Evolutionary conservation across 2,888 invertebrate species (phyloP).

Genomic region (Volucella inanis): DNA sequence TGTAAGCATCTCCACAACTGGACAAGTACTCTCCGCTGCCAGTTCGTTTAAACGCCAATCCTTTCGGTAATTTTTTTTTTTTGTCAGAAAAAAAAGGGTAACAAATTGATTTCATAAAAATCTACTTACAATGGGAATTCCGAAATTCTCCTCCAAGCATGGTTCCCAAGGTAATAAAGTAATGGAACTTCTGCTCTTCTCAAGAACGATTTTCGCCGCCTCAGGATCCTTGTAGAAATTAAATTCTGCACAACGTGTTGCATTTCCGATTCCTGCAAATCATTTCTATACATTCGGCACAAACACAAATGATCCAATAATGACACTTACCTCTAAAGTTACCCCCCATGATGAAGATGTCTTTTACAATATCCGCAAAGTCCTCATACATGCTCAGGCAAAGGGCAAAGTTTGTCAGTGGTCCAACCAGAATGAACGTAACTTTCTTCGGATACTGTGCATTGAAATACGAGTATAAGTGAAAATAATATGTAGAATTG

Average conservation of each 20-base stretch:
- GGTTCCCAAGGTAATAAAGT: conserved; percentile 89
- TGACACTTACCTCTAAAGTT: conserved; percentile 86
- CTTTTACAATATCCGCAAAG: conserved; percentile 86
- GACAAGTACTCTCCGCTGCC: conserved; percentile 78
- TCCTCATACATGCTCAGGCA: conserved; percentile 87
- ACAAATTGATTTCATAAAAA: conserved; percentile 88
- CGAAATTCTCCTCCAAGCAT: conserved; percentile 82
- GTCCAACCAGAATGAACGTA: conserved; percentile 87
- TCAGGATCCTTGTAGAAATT: conserved; percentile 91
- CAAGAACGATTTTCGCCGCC: conserved; percentile 88
- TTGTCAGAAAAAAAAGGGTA: not conserved
- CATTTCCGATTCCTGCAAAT: conserved; percentile 84
- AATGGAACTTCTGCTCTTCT: conserved; percentile 85
- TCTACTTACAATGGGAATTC: conserved; percentile 79
- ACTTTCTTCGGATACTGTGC: conserved; percentile 84
- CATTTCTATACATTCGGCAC: not conserved
- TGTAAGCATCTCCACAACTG: conserved; percentile 84
- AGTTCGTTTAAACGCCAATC: conserved; percentile 83
- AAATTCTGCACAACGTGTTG: conserved; percentile 83
- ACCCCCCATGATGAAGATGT: conserved; percentile 91
- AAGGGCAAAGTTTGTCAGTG: conserved; percentile 91
- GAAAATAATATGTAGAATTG: not conserved
- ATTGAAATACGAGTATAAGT: conserved; percentile 25
- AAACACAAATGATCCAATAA: not conserved
- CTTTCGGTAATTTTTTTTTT: conserved; percentile 77